Percentiles rank a stretch among this genome's conserved stretches.
phyloP scores from a whole-genome alignment of 2,797 vertebrate species.

The Siniperca scherzeri region DNA sequence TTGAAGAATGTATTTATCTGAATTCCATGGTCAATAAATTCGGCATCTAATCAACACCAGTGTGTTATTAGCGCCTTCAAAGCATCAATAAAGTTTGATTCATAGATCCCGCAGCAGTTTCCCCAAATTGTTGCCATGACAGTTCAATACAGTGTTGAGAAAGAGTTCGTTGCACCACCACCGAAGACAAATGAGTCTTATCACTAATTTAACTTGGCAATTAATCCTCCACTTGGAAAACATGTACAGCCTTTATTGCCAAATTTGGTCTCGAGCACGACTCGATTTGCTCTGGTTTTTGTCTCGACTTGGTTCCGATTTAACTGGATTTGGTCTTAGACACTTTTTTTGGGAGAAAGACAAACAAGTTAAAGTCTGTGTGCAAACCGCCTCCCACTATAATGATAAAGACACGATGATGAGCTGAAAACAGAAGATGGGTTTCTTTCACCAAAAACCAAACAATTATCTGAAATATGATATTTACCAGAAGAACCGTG shows the following conservation, averaged over 20 bases:
- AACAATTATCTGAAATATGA: conserved; percentile 50
- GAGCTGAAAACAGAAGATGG: conserved; percentile 9
- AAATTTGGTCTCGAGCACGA: conserved; percentile 24
- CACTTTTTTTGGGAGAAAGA: conserved; percentile 8
- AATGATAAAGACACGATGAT: conserved; percentile 14
- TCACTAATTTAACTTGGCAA: conserved; percentile 48
- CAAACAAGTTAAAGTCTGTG: conserved; percentile 11
- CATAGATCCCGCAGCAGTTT: conserved; percentile 67
- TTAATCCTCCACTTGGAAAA: conserved; percentile 51
- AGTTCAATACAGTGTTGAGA: conserved; percentile 59
- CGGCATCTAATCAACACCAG: conserved; percentile 55
- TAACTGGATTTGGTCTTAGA: conserved; percentile 9
- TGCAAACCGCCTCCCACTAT: not conserved
- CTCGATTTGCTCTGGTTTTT: conserved; percentile 34
- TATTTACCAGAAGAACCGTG: conserved; percentile 15
- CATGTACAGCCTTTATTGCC: conserved; percentile 10
- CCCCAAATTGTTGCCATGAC: conserved; percentile 58
- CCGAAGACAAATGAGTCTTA: conserved; percentile 57
- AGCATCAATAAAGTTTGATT: conserved; percentile 76
- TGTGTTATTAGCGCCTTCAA: conserved; percentile 72
- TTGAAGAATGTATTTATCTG: conserved; percentile 69
- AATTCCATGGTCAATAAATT: conserved; percentile 61
- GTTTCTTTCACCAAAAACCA: conserved; percentile 30
- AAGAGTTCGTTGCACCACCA: conserved; percentile 53
- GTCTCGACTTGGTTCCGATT: conserved; percentile 24